Base-by-base conservation (phyloP, 1,140 invertebrate species). In the Lepidurus apus region DNA sequence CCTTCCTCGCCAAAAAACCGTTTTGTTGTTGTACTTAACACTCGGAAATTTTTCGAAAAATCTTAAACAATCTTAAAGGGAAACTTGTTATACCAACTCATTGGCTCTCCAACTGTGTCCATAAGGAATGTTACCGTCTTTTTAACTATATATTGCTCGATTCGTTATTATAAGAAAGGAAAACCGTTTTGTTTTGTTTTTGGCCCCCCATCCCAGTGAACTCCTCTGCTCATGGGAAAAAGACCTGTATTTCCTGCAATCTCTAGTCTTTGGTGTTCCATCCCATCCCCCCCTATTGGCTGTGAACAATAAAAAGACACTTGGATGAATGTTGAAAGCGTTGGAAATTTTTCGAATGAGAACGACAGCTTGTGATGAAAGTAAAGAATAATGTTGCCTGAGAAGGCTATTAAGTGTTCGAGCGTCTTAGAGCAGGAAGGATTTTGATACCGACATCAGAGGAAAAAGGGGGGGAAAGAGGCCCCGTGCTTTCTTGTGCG, bases 241-340 rank as follows among this genome's bases (percentile, higher is more conserved):
- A 13, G 53, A 65, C 53, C 53, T 65, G 53, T 65, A 65, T 65
- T 65, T 34, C 34, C 34, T 65, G 53, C 53, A 65, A 65, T 65
- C 53, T 65, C 53, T 65, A 65, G 53, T 65, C 53, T 65, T 65
- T 21, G 53, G 53, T 65, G 53, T 65, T 65, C 53, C 53, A 65
- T 65, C 4, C 53, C 53, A 65, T n/a, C 8, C 53, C 45, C n/a
- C 47, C 53, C 21, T 65, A 65, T 65, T 65, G 53, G 53, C 53
- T 65, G 53, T 65, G 53, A 65, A 65, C 53, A 65, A 65, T 65
- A 65, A 65, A 65, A 65, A 65, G 53, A 65, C 53, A 65, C 21
- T 17, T 65, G 53, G 13, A 65, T 65, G 53, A 65, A 65, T 65
- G 53, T 21, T 9, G 17, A 65, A 65, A 65, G 53, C 21, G 53